Conservation (phyloP, 2,797 vertebrate genomes). For the Sitta carolinensis region DNA sequence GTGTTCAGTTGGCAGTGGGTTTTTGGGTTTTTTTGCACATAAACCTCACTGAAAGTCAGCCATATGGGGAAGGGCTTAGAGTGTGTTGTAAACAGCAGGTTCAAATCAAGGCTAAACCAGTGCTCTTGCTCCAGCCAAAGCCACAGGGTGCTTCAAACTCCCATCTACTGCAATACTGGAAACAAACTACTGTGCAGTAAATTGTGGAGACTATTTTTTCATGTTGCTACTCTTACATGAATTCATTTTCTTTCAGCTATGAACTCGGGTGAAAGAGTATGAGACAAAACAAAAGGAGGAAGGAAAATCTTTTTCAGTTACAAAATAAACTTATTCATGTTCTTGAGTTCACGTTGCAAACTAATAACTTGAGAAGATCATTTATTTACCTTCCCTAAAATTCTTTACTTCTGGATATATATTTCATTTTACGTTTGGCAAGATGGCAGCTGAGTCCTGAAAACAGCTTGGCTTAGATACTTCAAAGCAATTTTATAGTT, state of each 20-base stretch:
- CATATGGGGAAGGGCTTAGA: conserved; percentile 40
- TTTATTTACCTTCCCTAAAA: background rate
- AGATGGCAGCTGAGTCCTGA: background rate
- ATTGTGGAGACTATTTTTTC: background rate
- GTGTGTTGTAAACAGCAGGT: conserved; percentile 61
- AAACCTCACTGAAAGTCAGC: conserved; percentile 23
- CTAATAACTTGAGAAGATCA: background rate
- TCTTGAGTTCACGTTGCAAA: background rate
- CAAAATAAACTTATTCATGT: background rate
- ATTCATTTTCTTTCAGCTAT: conserved; percentile 11
- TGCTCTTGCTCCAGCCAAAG: conserved; percentile 55
- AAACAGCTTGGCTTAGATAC: background rate
- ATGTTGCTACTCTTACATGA: background rate
- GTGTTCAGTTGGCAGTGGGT: background rate
- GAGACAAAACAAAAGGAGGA: background rate
- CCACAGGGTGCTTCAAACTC: conserved; percentile 51
- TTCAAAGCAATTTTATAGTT: background rate
- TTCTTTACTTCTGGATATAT: background rate
- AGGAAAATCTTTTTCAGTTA: background rate
- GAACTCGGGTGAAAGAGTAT: background rate
- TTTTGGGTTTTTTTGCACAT: background rate
- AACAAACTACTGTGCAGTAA: conserved; percentile 54
- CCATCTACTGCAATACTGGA: conserved; percentile 44
- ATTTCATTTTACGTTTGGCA: background rate
- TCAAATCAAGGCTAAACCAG: conserved; percentile 70